These are phyloP conservation scores for Danaus melanippus DNA, from an alignment of 1,140 invertebrate species.

Conservation along the genomic window DNA sequence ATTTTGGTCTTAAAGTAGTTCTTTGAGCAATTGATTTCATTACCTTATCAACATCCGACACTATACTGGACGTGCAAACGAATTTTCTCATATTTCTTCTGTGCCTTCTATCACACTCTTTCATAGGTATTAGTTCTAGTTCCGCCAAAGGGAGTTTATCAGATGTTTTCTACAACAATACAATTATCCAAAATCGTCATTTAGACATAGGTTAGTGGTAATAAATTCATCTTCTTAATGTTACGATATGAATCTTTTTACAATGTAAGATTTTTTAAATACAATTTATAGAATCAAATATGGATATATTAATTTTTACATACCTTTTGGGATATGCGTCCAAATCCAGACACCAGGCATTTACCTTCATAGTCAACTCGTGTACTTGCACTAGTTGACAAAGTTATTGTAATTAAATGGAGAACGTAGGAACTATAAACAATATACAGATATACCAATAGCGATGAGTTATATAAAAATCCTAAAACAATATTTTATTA, in stretches of 20 bases:
- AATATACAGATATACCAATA: neutral
- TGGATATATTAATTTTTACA: neutral
- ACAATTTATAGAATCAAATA: slow-evolving; percentile 8
- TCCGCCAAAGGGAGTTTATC: slow-evolving; percentile 29
- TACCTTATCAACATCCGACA: slow-evolving; percentile 39
- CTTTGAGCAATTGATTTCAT: neutral
- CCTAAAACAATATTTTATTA: slow-evolving; percentile 17
- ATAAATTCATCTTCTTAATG: too few species aligned
- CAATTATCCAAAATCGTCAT: slow-evolving; percentile 2
- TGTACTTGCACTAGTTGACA: slow-evolving; percentile 27
- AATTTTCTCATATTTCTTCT: slow-evolving; percentile 33
- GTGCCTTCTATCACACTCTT: slow-evolving; percentile 24
- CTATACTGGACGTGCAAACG: slow-evolving; percentile 31
- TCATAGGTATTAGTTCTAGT: slow-evolving; percentile 25
- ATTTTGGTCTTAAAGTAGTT: neutral
- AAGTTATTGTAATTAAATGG: slow-evolving; percentile 31
- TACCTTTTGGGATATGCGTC: slow-evolving; percentile 24
- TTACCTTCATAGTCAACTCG: slow-evolving; percentile 31
- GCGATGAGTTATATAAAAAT: too few species aligned
- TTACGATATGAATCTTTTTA: too few species aligned
- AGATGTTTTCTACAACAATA: slow-evolving; percentile 18
- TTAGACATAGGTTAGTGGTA: neutral
- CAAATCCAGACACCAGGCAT: slow-evolving; percentile 48
- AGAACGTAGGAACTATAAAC: slow-evolving; percentile 26
- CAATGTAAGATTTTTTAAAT: neutral